phyloP scores from a whole-genome alignment of 2,113 vertebrate genomes.

The Marmota monax region DNA sequence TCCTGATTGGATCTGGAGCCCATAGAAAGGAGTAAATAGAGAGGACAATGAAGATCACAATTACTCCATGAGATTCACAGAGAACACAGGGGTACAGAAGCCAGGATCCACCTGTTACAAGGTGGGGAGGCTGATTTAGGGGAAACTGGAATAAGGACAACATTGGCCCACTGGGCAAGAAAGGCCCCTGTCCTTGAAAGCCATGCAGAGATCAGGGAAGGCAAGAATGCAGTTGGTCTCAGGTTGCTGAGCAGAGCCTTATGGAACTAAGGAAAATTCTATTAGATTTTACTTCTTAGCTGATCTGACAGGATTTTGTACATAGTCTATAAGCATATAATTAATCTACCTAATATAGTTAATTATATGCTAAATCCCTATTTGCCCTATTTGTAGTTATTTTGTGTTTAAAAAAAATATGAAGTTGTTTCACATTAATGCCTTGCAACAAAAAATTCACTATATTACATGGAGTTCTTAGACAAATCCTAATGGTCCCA shows the following conservation, averaged over 20 bases:
- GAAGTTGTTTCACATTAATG: background rate
- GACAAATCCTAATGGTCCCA: background rate
- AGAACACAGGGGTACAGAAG: accelerated
- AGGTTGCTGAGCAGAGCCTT: background rate
- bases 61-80: background rate
- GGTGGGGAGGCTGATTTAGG: background rate
- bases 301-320: background rate
- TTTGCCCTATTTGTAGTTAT: background rate
- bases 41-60: background rate
- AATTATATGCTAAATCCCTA: background rate
- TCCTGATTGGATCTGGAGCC: background rate
- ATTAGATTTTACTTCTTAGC: background rate
- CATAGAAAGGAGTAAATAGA: background rate
- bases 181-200: background rate
- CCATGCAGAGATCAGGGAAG: background rate
- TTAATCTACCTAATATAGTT: background rate
- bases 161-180: background rate
- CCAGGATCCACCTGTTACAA: background rate
- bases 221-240: background rate
- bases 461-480: background rate
- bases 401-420: background rate
- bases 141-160: background rate
- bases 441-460: background rate
- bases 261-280: background rate
- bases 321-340: background rate